These are phyloP conservation scores for Noctua janthe DNA, from an alignment of 2,888 invertebrate genomes.

Conservation along the genomic window DNA sequence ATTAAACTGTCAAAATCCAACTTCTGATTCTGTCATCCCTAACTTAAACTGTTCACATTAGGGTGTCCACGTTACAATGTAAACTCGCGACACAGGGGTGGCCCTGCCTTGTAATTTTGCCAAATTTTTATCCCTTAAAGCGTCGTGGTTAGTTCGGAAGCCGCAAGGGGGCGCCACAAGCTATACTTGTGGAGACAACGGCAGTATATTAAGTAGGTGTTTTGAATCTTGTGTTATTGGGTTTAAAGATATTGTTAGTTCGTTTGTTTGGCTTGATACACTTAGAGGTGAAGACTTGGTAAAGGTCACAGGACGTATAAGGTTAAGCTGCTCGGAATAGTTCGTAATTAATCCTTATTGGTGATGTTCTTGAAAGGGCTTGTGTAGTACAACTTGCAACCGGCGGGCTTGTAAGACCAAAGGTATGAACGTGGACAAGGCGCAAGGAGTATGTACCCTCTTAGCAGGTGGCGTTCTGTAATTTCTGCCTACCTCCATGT, in stretches of 20 bases:
- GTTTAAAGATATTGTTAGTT: constrained; percentile 1
- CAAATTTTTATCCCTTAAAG: constrained; percentile 88
- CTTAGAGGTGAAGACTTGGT: background rate
- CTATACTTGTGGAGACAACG: constrained; percentile 76
- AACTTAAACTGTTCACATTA: constrained; percentile 86
- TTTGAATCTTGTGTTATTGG: constrained; percentile 74
- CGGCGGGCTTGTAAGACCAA: background rate
- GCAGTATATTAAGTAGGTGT: constrained; percentile 80
- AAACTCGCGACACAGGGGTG: constrained; percentile 84
- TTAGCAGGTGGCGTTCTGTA: too few species aligned
- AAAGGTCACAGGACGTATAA: background rate
- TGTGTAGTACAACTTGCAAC: background rate
- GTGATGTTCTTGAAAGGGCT: background rate
- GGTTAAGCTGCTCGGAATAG: background rate
- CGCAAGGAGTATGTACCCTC: background rate
- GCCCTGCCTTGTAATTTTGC: constrained; percentile 88
- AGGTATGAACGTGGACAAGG: background rate
- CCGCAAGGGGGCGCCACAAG: constrained; percentile 73
- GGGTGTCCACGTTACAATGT: constrained; percentile 89
- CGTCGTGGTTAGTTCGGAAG: constrained; percentile 78
- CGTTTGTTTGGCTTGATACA: background rate
- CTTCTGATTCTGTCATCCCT: constrained; percentile 75
- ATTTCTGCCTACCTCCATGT: too few species aligned
- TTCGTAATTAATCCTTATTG: background rate
- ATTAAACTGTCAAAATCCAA: constrained; percentile 13